A percentile compares a stretch with the other conserved stretches of the same genome.
phyloP scores from a whole-genome alignment of 2,113 vertebrate species.

The Orthonyx spaldingii region DNA sequence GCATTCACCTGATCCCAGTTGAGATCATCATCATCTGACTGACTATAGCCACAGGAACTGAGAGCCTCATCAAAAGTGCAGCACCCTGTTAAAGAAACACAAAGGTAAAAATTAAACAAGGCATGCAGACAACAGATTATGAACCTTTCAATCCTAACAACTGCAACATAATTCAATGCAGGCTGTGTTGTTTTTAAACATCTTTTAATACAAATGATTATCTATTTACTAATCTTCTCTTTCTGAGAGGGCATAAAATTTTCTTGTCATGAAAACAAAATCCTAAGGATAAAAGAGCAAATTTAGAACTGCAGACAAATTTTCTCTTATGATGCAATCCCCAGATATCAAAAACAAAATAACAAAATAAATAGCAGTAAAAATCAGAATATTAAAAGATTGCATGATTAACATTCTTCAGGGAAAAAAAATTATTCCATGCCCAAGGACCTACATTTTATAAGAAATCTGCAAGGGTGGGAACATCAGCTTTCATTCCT shows the following conservation, averaged over 20 bases:
- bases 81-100: conserved; percentile 77
- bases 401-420: background rate
- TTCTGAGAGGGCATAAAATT: background rate
- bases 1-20: conserved; percentile 92
- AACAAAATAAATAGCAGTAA: background rate
- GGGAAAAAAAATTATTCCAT: background rate
- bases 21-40: conserved; percentile 89
- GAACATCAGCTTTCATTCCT: background rate
- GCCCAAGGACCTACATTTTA: background rate
- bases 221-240: background rate
- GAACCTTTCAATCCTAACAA: background rate
- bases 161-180: background rate
- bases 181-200: background rate
- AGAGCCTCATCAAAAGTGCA: conserved; percentile 91
- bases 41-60: conserved; percentile 87
- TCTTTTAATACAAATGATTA: background rate
- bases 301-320: background rate
- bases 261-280: background rate
- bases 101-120: background rate
- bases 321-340: background rate
- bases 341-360: background rate
- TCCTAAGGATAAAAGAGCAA: background rate
- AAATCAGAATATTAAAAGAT: background rate
- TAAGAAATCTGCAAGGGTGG: background rate
- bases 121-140: background rate